Conservation (phyloP, 2,113 vertebrate species). For the Recurvirostra avosetta region DNA sequence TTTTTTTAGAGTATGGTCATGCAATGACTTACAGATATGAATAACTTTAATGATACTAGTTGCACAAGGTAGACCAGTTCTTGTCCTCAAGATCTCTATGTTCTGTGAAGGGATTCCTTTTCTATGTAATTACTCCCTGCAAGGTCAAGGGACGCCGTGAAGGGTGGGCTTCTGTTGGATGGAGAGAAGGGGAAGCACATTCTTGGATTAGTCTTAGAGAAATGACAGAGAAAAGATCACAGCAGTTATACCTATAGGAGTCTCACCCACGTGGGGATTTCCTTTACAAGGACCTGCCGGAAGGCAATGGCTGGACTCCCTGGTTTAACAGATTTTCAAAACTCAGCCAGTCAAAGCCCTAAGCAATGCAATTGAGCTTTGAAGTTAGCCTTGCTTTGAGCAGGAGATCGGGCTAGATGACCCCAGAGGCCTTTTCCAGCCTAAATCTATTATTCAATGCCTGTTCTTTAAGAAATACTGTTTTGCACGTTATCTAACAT, state of each 20-base stretch:
- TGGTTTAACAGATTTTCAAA: neutral
- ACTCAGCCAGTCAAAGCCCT: neutral
- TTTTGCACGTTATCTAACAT: neutral
- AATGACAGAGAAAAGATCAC: neutral
- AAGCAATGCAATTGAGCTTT: neutral
- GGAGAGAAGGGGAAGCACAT: neutral
- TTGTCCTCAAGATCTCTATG: neutral
- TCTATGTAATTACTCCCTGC: neutral
- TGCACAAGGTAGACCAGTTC: neutral
- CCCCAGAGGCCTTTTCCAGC: neutral
- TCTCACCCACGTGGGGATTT: neutral
- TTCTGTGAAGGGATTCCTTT: neutral
- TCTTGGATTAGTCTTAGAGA: neutral
- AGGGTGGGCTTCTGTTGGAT: neutral
- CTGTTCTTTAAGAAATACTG: neutral
- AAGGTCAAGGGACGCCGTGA: neutral
- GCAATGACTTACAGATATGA: neutral
- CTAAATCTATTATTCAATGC: neutral
- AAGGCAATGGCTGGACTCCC: neutral
- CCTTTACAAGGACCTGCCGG: neutral
- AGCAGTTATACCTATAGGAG: neutral
- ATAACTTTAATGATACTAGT: neutral
- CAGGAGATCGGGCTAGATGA: neutral
- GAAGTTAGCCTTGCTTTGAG: neutral
- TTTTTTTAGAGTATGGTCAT: neutral